Evolutionary conservation across 2,797 vertebrate genomes (phyloP).

Genomic region (Taenioides sp.): DNA sequence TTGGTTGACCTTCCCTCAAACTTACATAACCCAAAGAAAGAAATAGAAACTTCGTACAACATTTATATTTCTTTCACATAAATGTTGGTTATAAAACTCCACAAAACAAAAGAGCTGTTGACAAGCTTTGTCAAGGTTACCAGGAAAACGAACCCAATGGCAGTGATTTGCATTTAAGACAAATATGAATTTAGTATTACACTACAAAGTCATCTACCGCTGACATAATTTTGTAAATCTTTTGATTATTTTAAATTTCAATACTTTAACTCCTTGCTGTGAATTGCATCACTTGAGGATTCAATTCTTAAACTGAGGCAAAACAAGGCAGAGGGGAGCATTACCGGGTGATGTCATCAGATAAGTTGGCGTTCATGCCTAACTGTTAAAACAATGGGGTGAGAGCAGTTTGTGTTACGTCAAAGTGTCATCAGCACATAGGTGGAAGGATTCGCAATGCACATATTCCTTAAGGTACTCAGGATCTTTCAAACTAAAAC

Average conservation of each 20-base stretch:
- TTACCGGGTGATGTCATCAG: constrained; percentile 82
- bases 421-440: constrained; percentile 76
- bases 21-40: background rate
- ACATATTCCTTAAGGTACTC: constrained; percentile 31
- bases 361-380: constrained; percentile 57
- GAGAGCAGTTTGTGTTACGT: constrained; percentile 64
- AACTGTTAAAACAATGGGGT: constrained; percentile 57
- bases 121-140: background rate
- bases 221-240: constrained; percentile 51
- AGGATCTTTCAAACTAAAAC: constrained; percentile 24
- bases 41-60: background rate
- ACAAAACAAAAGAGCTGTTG: background rate
- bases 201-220: constrained; percentile 33
- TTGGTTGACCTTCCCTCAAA: constrained; percentile 3
- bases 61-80: background rate
- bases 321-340: constrained; percentile 63
- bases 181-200: constrained; percentile 41
- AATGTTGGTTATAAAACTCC: background rate
- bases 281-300: constrained; percentile 78
- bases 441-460: constrained; percentile 39
- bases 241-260: constrained; percentile 65
- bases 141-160: constrained; percentile 1
- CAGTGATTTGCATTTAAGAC: constrained; percentile 27
- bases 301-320: constrained; percentile 63
- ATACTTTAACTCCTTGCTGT: constrained; percentile 64